Evolutionary conservation across 2,113 vertebrate genomes (phyloP).

Genomic region (Chionomys nivalis): DNA sequence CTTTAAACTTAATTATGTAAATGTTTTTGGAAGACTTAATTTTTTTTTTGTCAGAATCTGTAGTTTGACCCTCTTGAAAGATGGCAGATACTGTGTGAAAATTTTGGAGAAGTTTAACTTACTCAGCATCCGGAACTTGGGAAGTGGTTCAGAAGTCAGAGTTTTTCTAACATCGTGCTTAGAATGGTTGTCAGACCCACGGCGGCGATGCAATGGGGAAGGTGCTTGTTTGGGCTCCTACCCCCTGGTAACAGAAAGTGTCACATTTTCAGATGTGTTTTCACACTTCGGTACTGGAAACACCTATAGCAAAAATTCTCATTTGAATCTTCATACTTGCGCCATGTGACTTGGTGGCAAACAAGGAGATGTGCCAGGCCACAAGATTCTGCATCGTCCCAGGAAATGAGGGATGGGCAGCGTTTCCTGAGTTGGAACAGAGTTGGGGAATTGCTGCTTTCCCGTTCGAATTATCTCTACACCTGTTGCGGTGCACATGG

Average conservation of each 20-base stretch:
- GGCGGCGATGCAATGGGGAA: slow-evolving; percentile 10
- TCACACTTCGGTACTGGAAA: slow-evolving; percentile 72
- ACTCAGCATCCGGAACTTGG: background rate
- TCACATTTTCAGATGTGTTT: slow-evolving; percentile 79
- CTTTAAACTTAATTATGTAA: slow-evolving; percentile 28
- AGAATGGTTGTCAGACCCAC: slow-evolving; percentile 19
- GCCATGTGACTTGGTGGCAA: slow-evolving; percentile 73
- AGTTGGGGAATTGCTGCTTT: background rate
- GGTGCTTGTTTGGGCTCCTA: background rate
- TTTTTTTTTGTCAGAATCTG: slow-evolving; percentile 32
- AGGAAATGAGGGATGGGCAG: background rate
- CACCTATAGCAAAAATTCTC: slow-evolving; percentile 73
- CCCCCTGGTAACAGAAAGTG: slow-evolving; percentile 69
- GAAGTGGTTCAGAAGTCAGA: slow-evolving; percentile 15
- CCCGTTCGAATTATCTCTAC: background rate
- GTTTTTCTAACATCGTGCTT: slow-evolving; percentile 39
- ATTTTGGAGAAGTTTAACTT: slow-evolving; percentile 35
- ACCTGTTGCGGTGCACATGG: background rate
- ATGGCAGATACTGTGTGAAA: background rate
- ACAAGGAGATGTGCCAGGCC: slow-evolving; percentile 61
- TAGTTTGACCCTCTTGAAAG: slow-evolving; percentile 27
- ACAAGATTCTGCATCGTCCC: background rate
- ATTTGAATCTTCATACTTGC: slow-evolving; percentile 63
- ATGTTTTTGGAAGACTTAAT: slow-evolving; percentile 46
- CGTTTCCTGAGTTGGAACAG: background rate